These are phyloP conservation scores for Drosophila paracracens DNA, from an alignment of 2,888 invertebrate species.

Conservation along the genomic window DNA sequence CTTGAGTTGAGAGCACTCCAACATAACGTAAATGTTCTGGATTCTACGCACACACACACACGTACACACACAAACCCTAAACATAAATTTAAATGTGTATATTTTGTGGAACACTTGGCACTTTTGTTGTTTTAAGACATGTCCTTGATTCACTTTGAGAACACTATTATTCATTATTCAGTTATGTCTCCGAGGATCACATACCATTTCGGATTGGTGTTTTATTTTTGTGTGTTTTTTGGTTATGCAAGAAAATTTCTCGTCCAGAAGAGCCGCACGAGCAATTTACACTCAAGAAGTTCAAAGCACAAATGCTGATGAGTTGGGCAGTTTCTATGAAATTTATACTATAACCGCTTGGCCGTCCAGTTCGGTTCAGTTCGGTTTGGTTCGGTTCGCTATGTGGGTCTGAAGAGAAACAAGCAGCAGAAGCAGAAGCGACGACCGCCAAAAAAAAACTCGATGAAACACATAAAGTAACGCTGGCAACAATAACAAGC, in stretches of 20 bases:
- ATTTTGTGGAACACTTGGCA: conserved; percentile 19
- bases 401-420: conserved; percentile 73
- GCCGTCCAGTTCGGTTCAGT: conserved; percentile 59
- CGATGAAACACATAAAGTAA: conserved; percentile 70
- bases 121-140: conserved; percentile 3
- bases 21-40: conserved; percentile 24
- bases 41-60: neutral
- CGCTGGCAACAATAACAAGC: conserved; percentile 50
- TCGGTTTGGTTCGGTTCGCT: conserved; percentile 59
- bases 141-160: conserved; percentile 30
- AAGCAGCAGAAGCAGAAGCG: conserved; percentile 48
- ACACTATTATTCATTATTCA: conserved; percentile 15
- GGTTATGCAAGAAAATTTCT: conserved; percentile 68
- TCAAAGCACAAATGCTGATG: conserved; percentile 85
- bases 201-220: conserved; percentile 51
- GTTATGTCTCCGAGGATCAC: conserved; percentile 48
- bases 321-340: conserved; percentile 81
- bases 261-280: conserved; percentile 66
- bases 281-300: conserved; percentile 82
- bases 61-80: neutral
- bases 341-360: conserved; percentile 82
- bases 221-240: conserved; percentile 3
- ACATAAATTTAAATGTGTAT: neutral
- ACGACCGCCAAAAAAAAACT: conserved; percentile 77
- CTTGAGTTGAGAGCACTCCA: conserved; percentile 58